Evolutionary conservation across 2,113 vertebrate species (phyloP), one percentile per base, ranked within the genome.

Genomic region (Chrysochloris asiatica): DNA sequence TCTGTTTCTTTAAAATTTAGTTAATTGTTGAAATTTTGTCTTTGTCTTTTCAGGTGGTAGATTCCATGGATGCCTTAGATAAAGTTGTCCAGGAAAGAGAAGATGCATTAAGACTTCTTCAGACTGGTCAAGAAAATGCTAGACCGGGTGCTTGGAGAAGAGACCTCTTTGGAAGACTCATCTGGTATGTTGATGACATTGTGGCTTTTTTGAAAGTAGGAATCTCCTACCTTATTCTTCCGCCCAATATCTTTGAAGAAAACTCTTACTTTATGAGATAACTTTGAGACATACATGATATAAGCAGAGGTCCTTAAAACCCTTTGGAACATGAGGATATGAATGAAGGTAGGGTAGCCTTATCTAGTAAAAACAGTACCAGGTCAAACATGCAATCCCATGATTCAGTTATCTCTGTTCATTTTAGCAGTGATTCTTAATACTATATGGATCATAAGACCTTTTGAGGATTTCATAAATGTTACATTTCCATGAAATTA

Each of bases 31-130:
- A 54, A 83, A 79, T 63, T 76, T 8, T 71, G n/a, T 89, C 26
- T 86, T 81, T 69, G 19, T 93, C 4, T 36, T 87, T 47, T 38
- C 94, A 99, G 99, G 98, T 99, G 67, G 93, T 98, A 78, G 96
- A 98, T 0, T 99, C 99, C 1, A 98, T 99, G 98, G 96, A 95
- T 86, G 98, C 98, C 63, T 95, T 99, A 89, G 98, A 99, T 81
- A 97, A 96, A 1, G 98, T 99, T 92, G 98, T 99, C 73, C 97
- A 85, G 38, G 99, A 99, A 97, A 97, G 99, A 90, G 98, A 99
- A 95, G 95, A 96, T 41, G 97, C 98, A 9, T 93, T 99, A 78
- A 98, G 99, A 59, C 96, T 99, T 94, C 96, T 99, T 94, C 99
- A 99, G 93, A 99, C 98, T 0, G 99, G 99, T 71, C 98, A 99